Evolutionary conservation across 2,888 invertebrate species (phyloP).

Genomic region (Tetanocera ferruginea): DNA sequence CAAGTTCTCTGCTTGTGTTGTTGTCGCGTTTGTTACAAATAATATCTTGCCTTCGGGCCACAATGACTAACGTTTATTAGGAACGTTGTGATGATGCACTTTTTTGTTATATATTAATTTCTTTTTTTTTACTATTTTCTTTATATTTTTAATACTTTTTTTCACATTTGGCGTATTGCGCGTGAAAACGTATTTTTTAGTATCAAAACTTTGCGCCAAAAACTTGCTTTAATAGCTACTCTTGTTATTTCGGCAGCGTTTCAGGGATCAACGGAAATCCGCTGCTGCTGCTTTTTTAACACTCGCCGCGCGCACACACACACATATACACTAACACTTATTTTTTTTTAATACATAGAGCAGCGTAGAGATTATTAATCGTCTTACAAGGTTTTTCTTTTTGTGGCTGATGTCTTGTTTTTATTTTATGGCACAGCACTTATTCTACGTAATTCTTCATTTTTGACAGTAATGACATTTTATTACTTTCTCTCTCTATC

Average conservation of each 20-base stretch:
- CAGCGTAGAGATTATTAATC: slow-evolving; percentile 32
- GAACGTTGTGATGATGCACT: slow-evolving; percentile 4
- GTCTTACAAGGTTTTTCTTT: slow-evolving; percentile 26
- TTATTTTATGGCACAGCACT: slow-evolving; percentile 43
- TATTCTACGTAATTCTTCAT: slow-evolving; percentile 48
- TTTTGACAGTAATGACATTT: slow-evolving; percentile 52
- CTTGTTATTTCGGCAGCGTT: neutral
- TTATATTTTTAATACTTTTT: neutral
- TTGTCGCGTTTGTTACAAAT: neutral
- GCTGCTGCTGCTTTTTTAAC: neutral
- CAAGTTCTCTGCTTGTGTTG: neutral
- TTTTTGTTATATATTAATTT: neutral
- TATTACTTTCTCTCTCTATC: slow-evolving; percentile 41
- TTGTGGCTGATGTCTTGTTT: slow-evolving; percentile 6
- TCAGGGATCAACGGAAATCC: slow-evolving; percentile 23
- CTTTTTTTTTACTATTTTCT: neutral
- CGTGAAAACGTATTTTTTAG: slow-evolving; percentile 12
- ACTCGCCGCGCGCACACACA: neutral
- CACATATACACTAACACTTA: neutral
- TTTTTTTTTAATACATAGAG: neutral
- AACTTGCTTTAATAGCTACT: neutral
- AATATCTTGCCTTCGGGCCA: slow-evolving; percentile 4
- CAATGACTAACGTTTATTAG: slow-evolving; percentile 22
- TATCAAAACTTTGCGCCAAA: neutral
- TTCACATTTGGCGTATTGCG: neutral